These are phyloP conservation scores for Hypercompe scribonia DNA, from an alignment of 2,888 invertebrate genomes.

Conservation along the genomic window DNA sequence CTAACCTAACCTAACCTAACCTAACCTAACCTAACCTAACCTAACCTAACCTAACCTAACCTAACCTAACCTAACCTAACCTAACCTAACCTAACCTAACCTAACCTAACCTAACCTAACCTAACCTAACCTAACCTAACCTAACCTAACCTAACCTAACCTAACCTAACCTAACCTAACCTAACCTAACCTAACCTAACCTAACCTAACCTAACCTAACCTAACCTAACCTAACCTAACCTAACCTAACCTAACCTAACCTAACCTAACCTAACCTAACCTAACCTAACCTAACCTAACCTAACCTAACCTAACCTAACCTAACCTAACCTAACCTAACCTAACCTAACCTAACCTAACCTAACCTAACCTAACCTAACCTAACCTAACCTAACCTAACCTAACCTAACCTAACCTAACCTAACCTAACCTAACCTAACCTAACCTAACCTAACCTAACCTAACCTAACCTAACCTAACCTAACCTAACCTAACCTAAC, in stretches of 20 bases:
- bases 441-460: conserved; percentile 44
- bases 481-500: conserved; percentile 34
- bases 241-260: conserved; percentile 42
- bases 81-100: conserved; percentile 38
- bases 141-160: conserved; percentile 40
- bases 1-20: conserved; percentile 43
- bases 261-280: conserved; percentile 39
- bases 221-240: conserved; percentile 38
- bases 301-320: conserved; percentile 21
- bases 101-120: conserved; percentile 33
- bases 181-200: conserved; percentile 35
- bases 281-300: conserved; percentile 28
- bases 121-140: conserved; percentile 30
- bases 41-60: conserved; percentile 36
- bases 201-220: conserved; percentile 41
- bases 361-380: conserved; percentile 31
- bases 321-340: conserved; percentile 30
- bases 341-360: conserved; percentile 29
- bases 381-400: conserved; percentile 32
- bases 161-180: conserved; percentile 39
- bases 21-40: conserved; percentile 38
- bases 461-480: conserved; percentile 29
- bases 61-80: conserved; percentile 30
- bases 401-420: conserved; percentile 34
- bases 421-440: conserved; percentile 42